Evolutionary conservation across 1,140 invertebrate genomes (phyloP), one percentile per base, ranked within the genome.

Genomic region (Tribolium madens): DNA sequence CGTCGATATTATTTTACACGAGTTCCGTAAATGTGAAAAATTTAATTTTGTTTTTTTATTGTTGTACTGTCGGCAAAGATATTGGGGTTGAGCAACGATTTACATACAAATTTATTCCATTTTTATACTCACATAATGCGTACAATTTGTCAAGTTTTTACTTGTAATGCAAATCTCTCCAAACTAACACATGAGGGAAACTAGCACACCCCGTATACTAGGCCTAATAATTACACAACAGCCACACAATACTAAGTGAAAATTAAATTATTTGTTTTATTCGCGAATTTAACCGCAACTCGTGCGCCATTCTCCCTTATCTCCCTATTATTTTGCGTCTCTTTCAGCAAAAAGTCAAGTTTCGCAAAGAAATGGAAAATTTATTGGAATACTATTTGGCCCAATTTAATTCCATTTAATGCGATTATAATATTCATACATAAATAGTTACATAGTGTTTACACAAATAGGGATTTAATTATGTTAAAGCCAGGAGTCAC

Each of bases 31-130:
- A 64, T 33, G 21, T 64, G 26, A 64, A 64, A 64, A 64, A 31
- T 64, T 64, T 64, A 31, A 64, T 64, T 64, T 64, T 33, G 10
- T 33, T 64, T 33, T 64, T 21, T 57, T 57, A 18, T 57, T 57
- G 14, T 57, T 10, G 14, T 57, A 21, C 17, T 57, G 52, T 57
- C n/a, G 52, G 52, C 52, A 57, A 21, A 57, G 52, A 57, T 64
- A 64, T 64, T 64, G 21, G 26, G 14, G 57, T 33, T 64, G 57
- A 33, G 26, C 21, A 33, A 64, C 26, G n/a, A 64, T 64, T 64
- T 64, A 64, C 57, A 57, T 57, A 57, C 17, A 57, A 57, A 57
- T 57, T 57, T 57, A 57, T 57, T 57, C 52, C 52, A 57, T 57
- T 57, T 21, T 57, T 57, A 21, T 57, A 21, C 17, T 57, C 52